Percentiles rank a stretch among this genome's conserved stretches.
Evolutionary conservation across 2,113 vertebrate genomes (phyloP).

Genomic region (Cheirogaleus medius): DNA sequence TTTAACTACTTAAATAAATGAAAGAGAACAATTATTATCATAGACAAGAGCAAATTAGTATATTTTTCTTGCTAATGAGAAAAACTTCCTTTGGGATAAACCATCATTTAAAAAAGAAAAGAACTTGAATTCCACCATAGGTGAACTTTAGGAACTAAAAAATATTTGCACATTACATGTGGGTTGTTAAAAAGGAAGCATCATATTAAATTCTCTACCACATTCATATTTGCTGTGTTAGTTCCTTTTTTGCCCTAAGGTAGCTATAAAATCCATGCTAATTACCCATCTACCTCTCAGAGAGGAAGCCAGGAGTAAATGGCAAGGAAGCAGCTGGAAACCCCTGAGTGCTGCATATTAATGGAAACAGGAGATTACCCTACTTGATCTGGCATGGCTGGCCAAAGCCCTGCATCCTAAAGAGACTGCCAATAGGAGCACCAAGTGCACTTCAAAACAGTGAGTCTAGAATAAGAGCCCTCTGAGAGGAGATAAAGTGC

Average conservation of each 20-base stretch:
- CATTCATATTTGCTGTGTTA: conserved; percentile 15
- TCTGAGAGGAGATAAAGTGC: background rate
- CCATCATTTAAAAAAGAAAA: conserved; percentile 38
- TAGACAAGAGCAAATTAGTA: background rate
- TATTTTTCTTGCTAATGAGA: background rate
- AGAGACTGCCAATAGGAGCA: background rate
- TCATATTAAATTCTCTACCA: conserved; percentile 43
- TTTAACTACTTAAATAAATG: background rate
- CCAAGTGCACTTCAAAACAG: background rate
- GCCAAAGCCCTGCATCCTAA: background rate
- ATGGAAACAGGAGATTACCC: background rate
- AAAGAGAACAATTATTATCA: background rate
- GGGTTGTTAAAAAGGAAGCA: background rate
- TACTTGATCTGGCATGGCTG: background rate
- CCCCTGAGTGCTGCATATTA: background rate
- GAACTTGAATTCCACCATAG: conserved; percentile 3
- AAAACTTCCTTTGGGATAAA: background rate
- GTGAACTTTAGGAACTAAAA: background rate
- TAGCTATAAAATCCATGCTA: conserved; percentile 42
- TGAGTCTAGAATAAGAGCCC: background rate
- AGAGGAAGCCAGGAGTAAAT: background rate
- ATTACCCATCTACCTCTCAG: conserved; percentile 22
- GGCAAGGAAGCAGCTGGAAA: conserved; percentile 45
- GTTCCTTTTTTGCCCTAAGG: conserved; percentile 19
- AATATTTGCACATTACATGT: background rate